Percentiles rank a stretch among this genome's conserved stretches.
phyloP scores from a whole-genome alignment of 37 sponge, comb jelly and placozoan species.

The Tethya wilhelma region DNA sequence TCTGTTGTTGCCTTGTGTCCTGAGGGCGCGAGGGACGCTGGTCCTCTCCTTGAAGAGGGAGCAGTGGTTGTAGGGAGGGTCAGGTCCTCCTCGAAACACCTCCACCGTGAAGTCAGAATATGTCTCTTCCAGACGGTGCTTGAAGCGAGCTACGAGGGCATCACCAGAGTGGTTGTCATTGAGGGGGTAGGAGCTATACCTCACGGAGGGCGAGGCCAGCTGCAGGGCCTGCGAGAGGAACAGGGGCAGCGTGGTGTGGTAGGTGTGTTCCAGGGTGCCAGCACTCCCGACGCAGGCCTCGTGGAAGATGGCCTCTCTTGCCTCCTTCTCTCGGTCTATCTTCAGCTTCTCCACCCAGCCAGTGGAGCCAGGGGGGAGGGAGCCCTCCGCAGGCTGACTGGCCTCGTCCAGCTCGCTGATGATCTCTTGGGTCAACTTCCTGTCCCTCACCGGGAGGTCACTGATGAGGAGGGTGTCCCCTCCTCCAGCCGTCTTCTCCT shows the following conservation, averaged over 20 bases:
- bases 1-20: background rate
- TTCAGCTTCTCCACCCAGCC: conserved; percentile 25
- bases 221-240: conserved; percentile 1
- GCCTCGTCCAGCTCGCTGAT: conserved; percentile 1
- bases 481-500: background rate
- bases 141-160: conserved; percentile 14
- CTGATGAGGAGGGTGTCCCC: no score
- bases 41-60: conserved; percentile 17
- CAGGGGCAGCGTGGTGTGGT: conserved; percentile 5
- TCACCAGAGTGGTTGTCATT: conserved; percentile 18
- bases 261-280: conserved; percentile 13
- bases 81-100: conserved; percentile 8
- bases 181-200: conserved; percentile 5
- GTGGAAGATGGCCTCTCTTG: background rate
- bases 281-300: conserved; percentile 26
- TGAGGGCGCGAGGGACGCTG: no score
- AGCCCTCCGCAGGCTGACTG: background rate
- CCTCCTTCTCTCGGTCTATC: conserved; percentile 8
- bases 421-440: background rate
- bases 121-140: background rate
- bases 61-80: conserved; percentile 6
- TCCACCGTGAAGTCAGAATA: conserved; percentile 21
- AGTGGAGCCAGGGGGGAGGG: background rate
- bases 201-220: conserved; percentile 20
- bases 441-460: no score